Percentiles rank a stretch among this genome's conserved stretches.
Conservation (phyloP, 2,888 invertebrate genomes). For the Odontocolon sp. region DNA sequence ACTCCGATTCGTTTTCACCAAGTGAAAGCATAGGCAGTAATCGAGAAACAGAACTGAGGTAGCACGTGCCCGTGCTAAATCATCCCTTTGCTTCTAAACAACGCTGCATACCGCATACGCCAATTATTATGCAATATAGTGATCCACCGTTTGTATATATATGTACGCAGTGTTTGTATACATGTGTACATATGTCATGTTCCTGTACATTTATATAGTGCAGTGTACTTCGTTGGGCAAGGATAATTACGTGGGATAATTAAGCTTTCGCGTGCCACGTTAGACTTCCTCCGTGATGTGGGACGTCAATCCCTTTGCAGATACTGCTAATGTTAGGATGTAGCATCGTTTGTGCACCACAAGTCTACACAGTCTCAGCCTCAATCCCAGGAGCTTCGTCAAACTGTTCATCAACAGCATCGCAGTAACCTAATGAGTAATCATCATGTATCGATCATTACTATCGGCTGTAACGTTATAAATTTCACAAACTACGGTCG, state of each 20-base stretch:
- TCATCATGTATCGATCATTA: constrained; percentile 14
- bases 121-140: constrained; percentile 67
- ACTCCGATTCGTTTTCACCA: constrained; percentile 24
- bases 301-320: constrained; percentile 54
- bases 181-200: constrained; percentile 1
- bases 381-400: constrained; percentile 12
- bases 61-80: not conserved
- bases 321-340: not conserved
- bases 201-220: not conserved
- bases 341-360: constrained; percentile 26
- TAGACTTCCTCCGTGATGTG: constrained; percentile 48
- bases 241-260: constrained; percentile 51
- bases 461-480: too few relatives aligned
- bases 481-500: too few relatives aligned
- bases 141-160: constrained; percentile 15
- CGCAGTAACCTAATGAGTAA: constrained; percentile 32
- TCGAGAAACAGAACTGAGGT: not conserved
- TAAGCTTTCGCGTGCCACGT: constrained; percentile 56
- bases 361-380: constrained; percentile 18
- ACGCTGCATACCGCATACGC: constrained; percentile 63
- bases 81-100: constrained; percentile 61
- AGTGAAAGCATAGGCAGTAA: constrained; percentile 26
- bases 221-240: constrained; percentile 22
- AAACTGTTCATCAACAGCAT: constrained; percentile 33
- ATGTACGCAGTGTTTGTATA: constrained; percentile 15